phyloP scores from a whole-genome alignment of 2,113 vertebrate species.

The Cricetomys ansorgei region DNA sequence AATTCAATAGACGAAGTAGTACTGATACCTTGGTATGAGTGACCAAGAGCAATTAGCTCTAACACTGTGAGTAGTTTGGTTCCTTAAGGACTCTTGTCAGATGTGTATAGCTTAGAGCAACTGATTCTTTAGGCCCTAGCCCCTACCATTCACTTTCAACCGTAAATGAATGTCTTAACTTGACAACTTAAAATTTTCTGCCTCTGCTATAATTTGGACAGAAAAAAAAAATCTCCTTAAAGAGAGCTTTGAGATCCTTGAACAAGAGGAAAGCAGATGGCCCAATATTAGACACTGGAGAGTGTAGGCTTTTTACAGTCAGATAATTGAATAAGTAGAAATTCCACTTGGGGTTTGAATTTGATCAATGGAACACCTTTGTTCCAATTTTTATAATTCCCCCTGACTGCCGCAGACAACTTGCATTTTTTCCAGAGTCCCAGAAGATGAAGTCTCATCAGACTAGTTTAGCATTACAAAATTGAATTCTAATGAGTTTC shows the following conservation, averaged over 20 bases:
- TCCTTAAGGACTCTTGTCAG: not conserved
- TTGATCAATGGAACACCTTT: not conserved
- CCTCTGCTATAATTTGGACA: not conserved
- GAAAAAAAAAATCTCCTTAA: constrained; percentile 1
- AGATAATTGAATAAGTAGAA: not conserved
- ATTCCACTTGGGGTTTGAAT: not conserved
- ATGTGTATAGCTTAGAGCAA: not conserved
- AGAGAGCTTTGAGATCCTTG: constrained; percentile 8
- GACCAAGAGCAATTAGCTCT: not conserved
- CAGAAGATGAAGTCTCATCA: constrained; percentile 48
- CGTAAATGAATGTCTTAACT: not conserved
- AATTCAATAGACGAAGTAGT: not conserved
- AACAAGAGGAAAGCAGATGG: not conserved
- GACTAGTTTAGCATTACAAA: rapidly evolving
- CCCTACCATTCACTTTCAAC: not conserved
- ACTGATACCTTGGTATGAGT: not conserved
- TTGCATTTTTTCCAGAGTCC: constrained; percentile 64
- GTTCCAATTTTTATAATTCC: not conserved
- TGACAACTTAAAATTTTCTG: not conserved
- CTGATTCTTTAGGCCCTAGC: not conserved
- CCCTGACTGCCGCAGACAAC: not conserved
- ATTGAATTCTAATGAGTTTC: constrained; percentile 68
- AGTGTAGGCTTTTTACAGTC: not conserved
- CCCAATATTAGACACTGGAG: not conserved
- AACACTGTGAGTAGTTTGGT: rapidly evolving